Percentiles rank a stretch among this genome's conserved stretches.
Evolutionary conservation across 2,797 vertebrate genomes (phyloP).

Genomic region (Okamejei kenojei): DNA sequence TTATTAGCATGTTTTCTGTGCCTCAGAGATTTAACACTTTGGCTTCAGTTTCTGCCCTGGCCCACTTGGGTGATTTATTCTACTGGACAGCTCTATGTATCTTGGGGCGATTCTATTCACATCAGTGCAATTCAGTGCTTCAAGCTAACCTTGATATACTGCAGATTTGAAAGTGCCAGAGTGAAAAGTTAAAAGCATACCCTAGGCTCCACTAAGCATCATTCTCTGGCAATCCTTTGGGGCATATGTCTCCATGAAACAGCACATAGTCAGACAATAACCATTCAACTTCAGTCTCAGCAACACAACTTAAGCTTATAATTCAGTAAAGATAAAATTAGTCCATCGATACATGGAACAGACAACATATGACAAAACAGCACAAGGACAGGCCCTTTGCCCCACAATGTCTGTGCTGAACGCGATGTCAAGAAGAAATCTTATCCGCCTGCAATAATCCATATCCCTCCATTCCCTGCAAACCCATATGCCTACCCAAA

Average conservation of each 20-base stretch:
- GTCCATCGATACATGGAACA: neutral
- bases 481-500: no score
- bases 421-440: no score
- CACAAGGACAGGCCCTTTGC: neutral
- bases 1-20: slow-evolving; percentile 7
- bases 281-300: neutral
- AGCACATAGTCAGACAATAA: neutral
- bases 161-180: neutral
- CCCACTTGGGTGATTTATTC: slow-evolving; percentile 15
- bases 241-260: neutral
- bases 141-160: slow-evolving; percentile 25
- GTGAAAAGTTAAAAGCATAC: neutral
- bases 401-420: no score
- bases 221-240: neutral
- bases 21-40: neutral
- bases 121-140: slow-evolving; percentile 13
- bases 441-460: no score
- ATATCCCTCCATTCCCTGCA: no score
- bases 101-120: slow-evolving; percentile 18
- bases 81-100: slow-evolving; percentile 9
- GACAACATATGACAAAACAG: neutral
- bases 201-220: neutral
- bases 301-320: neutral
- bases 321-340: no score
- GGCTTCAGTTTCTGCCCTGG: neutral